Base-by-base conservation (phyloP, 2,797 vertebrate genomes). In the Chaetodon trifasciatus region DNA sequence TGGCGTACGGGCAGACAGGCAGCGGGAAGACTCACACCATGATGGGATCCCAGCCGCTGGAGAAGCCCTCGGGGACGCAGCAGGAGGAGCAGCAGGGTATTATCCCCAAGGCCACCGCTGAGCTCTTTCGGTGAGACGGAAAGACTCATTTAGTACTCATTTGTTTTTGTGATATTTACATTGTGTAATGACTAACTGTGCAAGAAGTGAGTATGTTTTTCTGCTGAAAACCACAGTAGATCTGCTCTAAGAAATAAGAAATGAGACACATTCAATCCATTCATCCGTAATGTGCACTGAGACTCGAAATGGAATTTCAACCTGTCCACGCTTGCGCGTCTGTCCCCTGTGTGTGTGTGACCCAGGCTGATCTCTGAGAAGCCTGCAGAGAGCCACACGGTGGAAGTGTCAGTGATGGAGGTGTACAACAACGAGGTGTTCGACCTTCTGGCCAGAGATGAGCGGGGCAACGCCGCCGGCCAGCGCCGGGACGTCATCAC, bases 1-100 rank as follows among this genome's bases (percentile, higher is more conserved):
- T 96, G 97, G 97, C 97, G 0, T 97, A 97, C 0, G 97, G 97
- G 1, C 97, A 97, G 92, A 97, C 96, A 0, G 97, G 97, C 52
- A 97, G 97, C 50, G 96, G 97, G 21, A 97, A 98, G 91, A 97
- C 96, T 35, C 93, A 97, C 79, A 97, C 97, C 28, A 96, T 97
- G 97, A 74, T 97, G 85, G 97, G 97, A 62, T 94, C 94, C 0
- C 89, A 78, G 58, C 24, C 15, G 2, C 67, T 78, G 52, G 87
- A 91, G 12, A 86, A 81, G 21, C 53, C 68, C 46, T 61, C 81
- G 0, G 56, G 39, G 49, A 47, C 32, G 15, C 89, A 90, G 76
- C 82, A 86, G 21, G 85, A 90, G 28, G 56, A 80, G 3, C 88
- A 95, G 72, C 83, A 89, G 57, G 97, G 97, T 3, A 91, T 98